Evolutionary conservation across 2,797 vertebrate genomes (phyloP).

Genomic region (Emys orbicularis): DNA sequence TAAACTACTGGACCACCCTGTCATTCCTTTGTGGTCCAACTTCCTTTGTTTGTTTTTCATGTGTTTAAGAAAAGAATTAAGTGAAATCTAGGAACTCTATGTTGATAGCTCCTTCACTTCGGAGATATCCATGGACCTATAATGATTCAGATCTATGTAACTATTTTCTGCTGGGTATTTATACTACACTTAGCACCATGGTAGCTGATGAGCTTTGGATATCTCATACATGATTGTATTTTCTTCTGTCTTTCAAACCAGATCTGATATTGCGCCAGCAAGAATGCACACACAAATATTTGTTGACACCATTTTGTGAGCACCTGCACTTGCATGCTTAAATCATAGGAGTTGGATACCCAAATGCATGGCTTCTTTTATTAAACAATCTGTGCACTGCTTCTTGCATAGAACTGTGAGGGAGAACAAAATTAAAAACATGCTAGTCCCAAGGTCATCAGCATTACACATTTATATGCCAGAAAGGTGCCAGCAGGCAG

Average conservation of each 20-base stretch:
- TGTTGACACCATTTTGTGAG: neutral
- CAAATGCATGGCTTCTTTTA: neutral
- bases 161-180: neutral
- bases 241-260: neutral
- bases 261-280: neutral
- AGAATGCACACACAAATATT: neutral
- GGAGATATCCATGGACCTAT: neutral
- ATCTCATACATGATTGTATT: neutral
- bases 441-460: neutral
- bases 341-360: neutral
- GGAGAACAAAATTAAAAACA: neutral
- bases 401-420: neutral
- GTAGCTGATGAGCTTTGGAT: neutral
- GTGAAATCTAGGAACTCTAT: neutral
- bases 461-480: neutral
- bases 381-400: neutral
- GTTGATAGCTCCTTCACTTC: neutral
- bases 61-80: conserved; percentile 10
- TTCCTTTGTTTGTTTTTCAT: conserved; percentile 13
- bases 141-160: neutral
- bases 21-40: neutral
- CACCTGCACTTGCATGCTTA: neutral
- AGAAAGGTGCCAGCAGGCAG: neutral
- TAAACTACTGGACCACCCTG: neutral
- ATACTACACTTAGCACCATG: neutral